Evolutionary conservation across 2,888 invertebrate species (phyloP).

Genomic region (Synergus laeviventris): DNA sequence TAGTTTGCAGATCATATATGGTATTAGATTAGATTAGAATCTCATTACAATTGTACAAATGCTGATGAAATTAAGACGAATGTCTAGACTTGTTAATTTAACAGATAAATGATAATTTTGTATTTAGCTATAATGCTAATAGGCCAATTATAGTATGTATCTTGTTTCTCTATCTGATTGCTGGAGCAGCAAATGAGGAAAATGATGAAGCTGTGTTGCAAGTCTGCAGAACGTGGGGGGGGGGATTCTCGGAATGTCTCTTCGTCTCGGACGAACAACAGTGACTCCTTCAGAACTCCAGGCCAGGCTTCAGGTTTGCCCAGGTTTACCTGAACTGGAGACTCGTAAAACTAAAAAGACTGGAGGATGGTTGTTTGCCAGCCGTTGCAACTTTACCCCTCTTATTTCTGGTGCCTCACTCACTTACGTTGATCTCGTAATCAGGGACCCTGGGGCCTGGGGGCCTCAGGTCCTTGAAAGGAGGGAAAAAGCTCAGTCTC

Average conservation of each 20-base stretch:
- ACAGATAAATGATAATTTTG: neutral
- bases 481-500: constrained; percentile 4
- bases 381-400: neutral
- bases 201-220: constrained; percentile 25
- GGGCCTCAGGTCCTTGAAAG: constrained; percentile 24
- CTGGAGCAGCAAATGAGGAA: constrained; percentile 6
- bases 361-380: neutral
- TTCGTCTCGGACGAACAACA: constrained; percentile 70
- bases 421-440: neutral
- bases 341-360: too few species aligned
- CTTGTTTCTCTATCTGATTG: neutral
- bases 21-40: neutral
- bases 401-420: constrained; percentile 1
- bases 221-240: constrained; percentile 46
- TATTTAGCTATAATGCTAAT: too few species aligned
- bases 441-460: constrained; percentile 15
- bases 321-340: neutral
- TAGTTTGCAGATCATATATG: neutral
- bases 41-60: neutral
- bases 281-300: constrained; percentile 67
- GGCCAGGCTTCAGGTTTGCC: constrained; percentile 27
- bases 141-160: too few species aligned
- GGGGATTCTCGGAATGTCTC: constrained; percentile 68
- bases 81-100: neutral
- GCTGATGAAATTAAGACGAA: neutral